Evolutionary conservation across 1,140 invertebrate species (phyloP).

Genomic region (Augochlora pura): DNA sequence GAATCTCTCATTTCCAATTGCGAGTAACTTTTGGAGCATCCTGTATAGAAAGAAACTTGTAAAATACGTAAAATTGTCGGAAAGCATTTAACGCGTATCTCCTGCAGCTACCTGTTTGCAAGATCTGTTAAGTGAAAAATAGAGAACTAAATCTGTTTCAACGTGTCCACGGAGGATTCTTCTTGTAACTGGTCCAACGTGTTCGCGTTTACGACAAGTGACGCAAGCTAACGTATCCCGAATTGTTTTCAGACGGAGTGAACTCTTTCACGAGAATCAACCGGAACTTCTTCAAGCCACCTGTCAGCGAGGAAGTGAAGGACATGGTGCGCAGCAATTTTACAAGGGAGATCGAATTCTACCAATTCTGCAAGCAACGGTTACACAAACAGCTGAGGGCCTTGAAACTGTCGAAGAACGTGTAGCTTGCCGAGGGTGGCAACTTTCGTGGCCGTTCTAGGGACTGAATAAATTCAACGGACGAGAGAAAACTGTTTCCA

Average conservation of each 20-base stretch:
- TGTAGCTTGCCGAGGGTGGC: not conserved
- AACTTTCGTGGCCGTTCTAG: slow-evolving; percentile 1
- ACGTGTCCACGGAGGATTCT: too few species aligned
- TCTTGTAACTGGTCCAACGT: too few species aligned
- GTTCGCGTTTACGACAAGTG: not conserved
- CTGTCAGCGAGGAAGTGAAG: slow-evolving; percentile 91
- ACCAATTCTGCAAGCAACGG: slow-evolving; percentile 93
- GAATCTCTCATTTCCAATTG: too few species aligned
- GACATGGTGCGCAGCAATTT: slow-evolving; percentile 93
- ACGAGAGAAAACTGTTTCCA: not conserved
- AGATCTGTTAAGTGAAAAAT: too few species aligned
- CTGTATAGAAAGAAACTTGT: too few species aligned
- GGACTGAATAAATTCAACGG: not conserved
- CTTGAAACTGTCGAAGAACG: slow-evolving; percentile 75
- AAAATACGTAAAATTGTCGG: too few species aligned
- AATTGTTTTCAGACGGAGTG: slow-evolving; percentile 83
- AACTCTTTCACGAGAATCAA: slow-evolving; percentile 90
- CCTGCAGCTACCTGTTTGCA: too few species aligned
- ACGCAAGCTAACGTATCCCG: not conserved
- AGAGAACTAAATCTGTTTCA: too few species aligned
- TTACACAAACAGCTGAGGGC: slow-evolving; percentile 90
- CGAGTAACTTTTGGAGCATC: too few species aligned
- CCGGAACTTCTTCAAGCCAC: slow-evolving; percentile 92
- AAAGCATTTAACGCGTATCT: too few species aligned
- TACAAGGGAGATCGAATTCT: slow-evolving; percentile 94